These are phyloP conservation scores for Galaxias olidus DNA, from an alignment of 2,797 vertebrate genomes.

Conservation along the genomic window DNA sequence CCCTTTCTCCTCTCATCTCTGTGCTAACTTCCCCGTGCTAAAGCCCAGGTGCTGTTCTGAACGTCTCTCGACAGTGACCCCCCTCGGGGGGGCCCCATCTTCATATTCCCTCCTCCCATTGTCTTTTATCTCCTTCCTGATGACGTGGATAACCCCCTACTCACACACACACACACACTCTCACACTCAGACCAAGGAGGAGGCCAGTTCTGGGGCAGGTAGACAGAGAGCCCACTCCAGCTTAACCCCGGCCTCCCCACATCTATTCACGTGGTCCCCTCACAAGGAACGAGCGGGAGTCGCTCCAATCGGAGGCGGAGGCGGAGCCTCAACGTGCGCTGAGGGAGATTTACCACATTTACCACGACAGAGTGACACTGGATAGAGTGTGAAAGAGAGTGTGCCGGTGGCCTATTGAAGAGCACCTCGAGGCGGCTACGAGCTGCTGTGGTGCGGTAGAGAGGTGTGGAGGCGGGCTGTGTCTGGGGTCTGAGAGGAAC, in stretches of 20 bases:
- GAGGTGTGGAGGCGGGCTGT: too few relatives aligned
- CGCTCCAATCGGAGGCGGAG: constrained; percentile 37
- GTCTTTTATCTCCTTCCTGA: constrained; percentile 69
- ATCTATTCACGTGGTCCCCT: too few relatives aligned
- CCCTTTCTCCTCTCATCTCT: neutral
- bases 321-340: constrained; percentile 42
- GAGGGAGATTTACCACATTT: constrained; percentile 49
- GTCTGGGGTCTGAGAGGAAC: constrained; percentile 18
- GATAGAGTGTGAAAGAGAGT: constrained; percentile 19
- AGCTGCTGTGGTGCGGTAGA: constrained; percentile 28
- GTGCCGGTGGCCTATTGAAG: too few relatives aligned
- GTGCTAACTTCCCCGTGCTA: too few relatives aligned
- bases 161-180: constrained; percentile 62
- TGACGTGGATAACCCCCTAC: constrained; percentile 58
- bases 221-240: too few relatives aligned
- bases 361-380: constrained; percentile 26
- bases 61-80: constrained; percentile 24
- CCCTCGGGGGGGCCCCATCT: constrained; percentile 60
- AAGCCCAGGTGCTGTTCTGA: neutral
- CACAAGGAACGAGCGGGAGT: constrained; percentile 6
- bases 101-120: constrained; percentile 71
- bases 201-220: too few relatives aligned
- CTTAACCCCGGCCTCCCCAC: constrained; percentile 57
- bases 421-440: neutral
- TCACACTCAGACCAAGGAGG: constrained; percentile 36